Base-by-base conservation (phyloP, 2,797 vertebrate genomes). In the Microctenopoma stevenorrisi region DNA sequence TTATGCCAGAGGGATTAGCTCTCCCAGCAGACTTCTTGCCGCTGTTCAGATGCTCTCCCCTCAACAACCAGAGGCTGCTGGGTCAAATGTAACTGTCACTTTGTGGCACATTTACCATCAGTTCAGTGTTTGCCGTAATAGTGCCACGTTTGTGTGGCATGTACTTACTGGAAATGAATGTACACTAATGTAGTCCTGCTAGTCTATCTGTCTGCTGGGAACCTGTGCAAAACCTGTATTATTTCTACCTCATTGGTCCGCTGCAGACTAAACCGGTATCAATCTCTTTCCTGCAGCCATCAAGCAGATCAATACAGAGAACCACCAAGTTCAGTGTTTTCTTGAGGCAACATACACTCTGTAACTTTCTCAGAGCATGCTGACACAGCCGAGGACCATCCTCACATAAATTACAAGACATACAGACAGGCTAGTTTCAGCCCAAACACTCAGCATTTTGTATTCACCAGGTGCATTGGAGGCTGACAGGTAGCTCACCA, bases 401-500 rank as follows among this genome's bases (percentile, higher is more conserved):
- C 30, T 42, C 53, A 22, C 54, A 49, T 12, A 10, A 51, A 46
- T 11, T 26, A 13, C 47, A 38, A 61, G 46, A 61, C 26, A 6
- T 13, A 35, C 4, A 4, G 2, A 43, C 14, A 16, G 12, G n/a
- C 22, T 35, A 14, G 25, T 51, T 57, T 68, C 58, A 44, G 61
- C 33, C 43, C 42, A 22, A 54, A 56, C 30, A 10, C 57, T 30
- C 52, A 14, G 22, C 43, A 37, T 74, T 86, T 86, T 42, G 72
- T 82, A 88, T 90, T 90, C 86, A 82, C 49, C 26, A 56, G 37
- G 55, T 61, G 76, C 43, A 33, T n/a, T 60, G 40, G 48, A 38
- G 74, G 74, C 78, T 89, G 84, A 82, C 89, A 86, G 88, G 78
- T 84, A 87, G 68, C 65, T 88, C 64, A 72, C 72, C 71, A 84